Percentiles rank a stretch among this genome's conserved stretches.
Conservation (phyloP, 2,797 vertebrate species). For the Halcyon smyrnensis region DNA sequence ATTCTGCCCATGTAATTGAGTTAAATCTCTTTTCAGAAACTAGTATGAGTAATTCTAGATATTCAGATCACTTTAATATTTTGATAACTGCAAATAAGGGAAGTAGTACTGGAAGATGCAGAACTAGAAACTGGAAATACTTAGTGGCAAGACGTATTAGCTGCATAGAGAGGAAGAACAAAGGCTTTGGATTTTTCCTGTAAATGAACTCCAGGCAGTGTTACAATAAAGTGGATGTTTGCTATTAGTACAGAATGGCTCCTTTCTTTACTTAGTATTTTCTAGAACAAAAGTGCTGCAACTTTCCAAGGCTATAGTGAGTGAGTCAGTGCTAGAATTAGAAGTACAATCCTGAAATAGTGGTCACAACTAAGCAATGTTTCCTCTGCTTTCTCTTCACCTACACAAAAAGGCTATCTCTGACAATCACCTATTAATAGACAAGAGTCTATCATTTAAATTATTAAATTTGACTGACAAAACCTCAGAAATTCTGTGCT, state of each 20-base stretch:
- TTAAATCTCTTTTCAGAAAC: not conserved
- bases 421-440: not conserved
- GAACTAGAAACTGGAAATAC: constrained; percentile 19
- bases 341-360: not conserved
- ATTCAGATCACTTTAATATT: not conserved
- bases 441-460: not conserved
- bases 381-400: constrained; percentile 5
- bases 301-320: constrained; percentile 39
- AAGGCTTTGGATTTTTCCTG: constrained; percentile 35
- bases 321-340: constrained; percentile 33
- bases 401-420: not conserved
- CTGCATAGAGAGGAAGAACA: constrained; percentile 14
- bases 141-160: not conserved
- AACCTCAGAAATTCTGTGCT: not conserved
- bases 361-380: not conserved
- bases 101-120: not conserved
- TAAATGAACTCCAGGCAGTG: constrained; percentile 56
- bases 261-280: constrained; percentile 24
- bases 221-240: constrained; percentile 60
- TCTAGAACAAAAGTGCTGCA: constrained; percentile 44
- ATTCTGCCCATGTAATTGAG: not conserved
- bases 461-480: not conserved
- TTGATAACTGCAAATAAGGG: not conserved
- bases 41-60: not conserved
- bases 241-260: constrained; percentile 52